These are phyloP conservation scores for Schizothorax lantsangensis DNA, from an alignment of 2,797 vertebrate species.

Conservation along the genomic window DNA sequence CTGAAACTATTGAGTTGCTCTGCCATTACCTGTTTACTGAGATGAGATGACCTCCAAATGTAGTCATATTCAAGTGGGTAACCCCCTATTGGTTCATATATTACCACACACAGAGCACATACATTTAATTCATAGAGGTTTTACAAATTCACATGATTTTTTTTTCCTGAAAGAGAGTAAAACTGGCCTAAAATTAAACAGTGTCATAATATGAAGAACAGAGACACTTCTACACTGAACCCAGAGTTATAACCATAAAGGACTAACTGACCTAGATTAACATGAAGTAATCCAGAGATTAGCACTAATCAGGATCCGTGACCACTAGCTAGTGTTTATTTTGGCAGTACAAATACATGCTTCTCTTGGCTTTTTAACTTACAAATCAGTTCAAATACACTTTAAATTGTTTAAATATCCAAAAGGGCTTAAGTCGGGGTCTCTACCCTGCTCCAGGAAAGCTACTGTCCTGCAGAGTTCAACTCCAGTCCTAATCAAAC, in stretches of 20 bases:
- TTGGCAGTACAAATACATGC: constrained; percentile 40
- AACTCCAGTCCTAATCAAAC: not conserved
- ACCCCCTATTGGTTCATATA: not conserved
- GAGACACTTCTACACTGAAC: not conserved
- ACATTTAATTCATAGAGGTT: not conserved
- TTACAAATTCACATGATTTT: not conserved
- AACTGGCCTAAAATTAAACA: not conserved
- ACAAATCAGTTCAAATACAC: not conserved
- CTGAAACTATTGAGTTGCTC: not conserved
- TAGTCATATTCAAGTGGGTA: not conserved
- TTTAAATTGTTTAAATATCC: not conserved
- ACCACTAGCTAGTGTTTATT: constrained; percentile 64
- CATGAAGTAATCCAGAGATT: constrained; percentile 75
- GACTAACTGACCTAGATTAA: constrained; percentile 72
- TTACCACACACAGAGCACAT: not conserved
- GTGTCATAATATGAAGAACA: not conserved
- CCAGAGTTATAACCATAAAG: constrained; percentile 37
- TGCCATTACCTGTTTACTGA: not conserved
- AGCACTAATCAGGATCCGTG: constrained; percentile 65
- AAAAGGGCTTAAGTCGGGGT: not conserved
- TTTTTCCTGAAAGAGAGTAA: not conserved
- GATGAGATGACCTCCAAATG: not conserved
- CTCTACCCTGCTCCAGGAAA: not conserved
- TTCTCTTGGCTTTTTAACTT: constrained; percentile 54
- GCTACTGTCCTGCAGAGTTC: not conserved